phyloP scores from a whole-genome alignment of 1,140 invertebrate genomes.

The Trigoniulus corallinus region DNA sequence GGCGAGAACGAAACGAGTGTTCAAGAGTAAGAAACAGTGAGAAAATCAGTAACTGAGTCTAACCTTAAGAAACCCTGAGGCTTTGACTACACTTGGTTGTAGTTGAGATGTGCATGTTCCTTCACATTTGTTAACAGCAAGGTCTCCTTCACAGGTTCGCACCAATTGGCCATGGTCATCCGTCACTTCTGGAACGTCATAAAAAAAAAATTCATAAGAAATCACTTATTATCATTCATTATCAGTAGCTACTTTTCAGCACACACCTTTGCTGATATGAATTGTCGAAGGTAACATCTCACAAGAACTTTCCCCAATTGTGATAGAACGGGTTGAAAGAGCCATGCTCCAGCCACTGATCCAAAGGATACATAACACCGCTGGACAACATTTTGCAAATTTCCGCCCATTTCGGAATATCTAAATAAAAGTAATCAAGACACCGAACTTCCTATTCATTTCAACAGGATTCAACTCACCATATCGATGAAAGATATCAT shows the following conservation, averaged over 20 bases:
- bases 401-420: too few relatives aligned
- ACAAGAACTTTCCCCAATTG: slow-evolving; percentile 35
- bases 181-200: slow-evolving; percentile 52
- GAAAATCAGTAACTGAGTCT: slow-evolving; percentile 6
- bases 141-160: slow-evolving; percentile 68
- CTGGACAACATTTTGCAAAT: too few relatives aligned
- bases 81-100: slow-evolving; percentile 67
- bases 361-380: too few relatives aligned
- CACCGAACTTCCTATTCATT: too few relatives aligned
- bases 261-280: slow-evolving; percentile 60
- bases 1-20: too few relatives aligned
- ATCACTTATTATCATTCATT: not conserved
- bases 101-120: slow-evolving; percentile 77
- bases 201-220: slow-evolving; percentile 1
- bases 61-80: slow-evolving; percentile 77
- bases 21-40: not conserved
- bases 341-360: too few relatives aligned
- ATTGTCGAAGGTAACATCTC: slow-evolving; percentile 62
- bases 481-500: too few relatives aligned
- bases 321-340: too few relatives aligned
- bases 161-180: slow-evolving; percentile 58
- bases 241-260: too few relatives aligned
- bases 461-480: too few relatives aligned
- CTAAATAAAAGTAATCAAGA: too few relatives aligned
- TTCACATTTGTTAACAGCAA: slow-evolving; percentile 64